Base-by-base conservation (phyloP, 1,140 invertebrate genomes). In the Leptoteleia sp. region DNA sequence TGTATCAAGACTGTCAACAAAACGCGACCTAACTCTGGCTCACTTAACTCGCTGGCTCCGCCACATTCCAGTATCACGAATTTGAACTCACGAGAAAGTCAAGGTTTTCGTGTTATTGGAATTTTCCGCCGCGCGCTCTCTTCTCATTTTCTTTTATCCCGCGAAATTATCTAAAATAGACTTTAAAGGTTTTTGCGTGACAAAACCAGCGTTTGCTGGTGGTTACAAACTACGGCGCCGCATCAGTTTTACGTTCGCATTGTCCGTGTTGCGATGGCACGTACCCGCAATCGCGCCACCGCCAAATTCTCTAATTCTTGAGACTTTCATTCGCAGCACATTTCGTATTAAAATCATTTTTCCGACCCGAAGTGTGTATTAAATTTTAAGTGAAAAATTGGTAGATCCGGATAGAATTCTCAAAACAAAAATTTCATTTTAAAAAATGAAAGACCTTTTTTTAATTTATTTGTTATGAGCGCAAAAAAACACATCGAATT, bases 131-230 rank as follows among this genome's bases (percentile, higher is more conserved):
- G 13, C 5, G n/a, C 48, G 19, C 47, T 61, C 38, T 8, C 17
- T 47, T 50, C 35, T 37, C 54, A 42, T 70, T 50, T 70, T 50
- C 55, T 50, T 54, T 48, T 72, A 72, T 57, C 57, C 48, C 1
- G 11, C 13, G 8, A 48, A 72, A 64, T 72, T 72, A 72, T 72
- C 48, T 64, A 57, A 55, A 54, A 55, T 55, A 55, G 38, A 45
- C 55, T 72, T 62, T 61, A 59, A 29, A 61, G 45, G 33, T 35
- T 50, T 40, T 33, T 11, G 25, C 22, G 17, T 42, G 45, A 70
- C 35, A 42, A 35, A 37, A 22, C 5, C 16, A 42, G 15, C 35
- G 35, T 50, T 70, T 59, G 13, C 29, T 31, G 16, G 16, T 11
- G 29, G 15, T 31, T 52, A 31, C 62, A 35, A 57, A 29, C 37